phyloP scores from a whole-genome alignment of 2,797 vertebrate species.

The Gastrophryne carolinensis region DNA sequence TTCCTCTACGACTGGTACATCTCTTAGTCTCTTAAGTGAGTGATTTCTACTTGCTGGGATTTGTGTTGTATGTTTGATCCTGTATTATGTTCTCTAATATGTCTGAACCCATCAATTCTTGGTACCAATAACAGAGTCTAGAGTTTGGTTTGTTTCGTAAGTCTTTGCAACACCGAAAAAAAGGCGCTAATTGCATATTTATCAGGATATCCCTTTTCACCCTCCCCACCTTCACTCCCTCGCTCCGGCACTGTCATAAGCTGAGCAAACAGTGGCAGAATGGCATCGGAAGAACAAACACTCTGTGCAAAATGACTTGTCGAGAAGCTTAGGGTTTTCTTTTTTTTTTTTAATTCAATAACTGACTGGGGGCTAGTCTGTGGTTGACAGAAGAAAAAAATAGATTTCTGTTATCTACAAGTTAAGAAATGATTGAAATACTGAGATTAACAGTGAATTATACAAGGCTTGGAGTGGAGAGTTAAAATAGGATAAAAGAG shows the following conservation, averaged over 20 bases:
- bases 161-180: neutral
- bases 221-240: neutral
- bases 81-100: neutral
- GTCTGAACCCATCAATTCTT: neutral
- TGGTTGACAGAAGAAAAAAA: neutral
- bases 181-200: constrained; percentile 13
- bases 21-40: neutral
- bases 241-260: constrained; percentile 7
- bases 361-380: neutral
- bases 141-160: neutral
- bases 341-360: constrained; percentile 16
- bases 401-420: constrained; percentile 4
- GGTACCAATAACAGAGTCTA: neutral
- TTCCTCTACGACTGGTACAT: neutral
- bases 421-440: constrained; percentile 18
- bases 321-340: neutral
- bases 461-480: no score
- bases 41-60: neutral
- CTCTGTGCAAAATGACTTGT: constrained; percentile 32
- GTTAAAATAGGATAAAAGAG: neutral
- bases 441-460: neutral
- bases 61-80: neutral
- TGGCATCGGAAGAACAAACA: constrained; percentile 40
- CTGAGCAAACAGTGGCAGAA: constrained; percentile 34
- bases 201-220: neutral